Evolutionary conservation across 2,113 vertebrate species (phyloP).

Genomic region (Podarcis raffonei): DNA sequence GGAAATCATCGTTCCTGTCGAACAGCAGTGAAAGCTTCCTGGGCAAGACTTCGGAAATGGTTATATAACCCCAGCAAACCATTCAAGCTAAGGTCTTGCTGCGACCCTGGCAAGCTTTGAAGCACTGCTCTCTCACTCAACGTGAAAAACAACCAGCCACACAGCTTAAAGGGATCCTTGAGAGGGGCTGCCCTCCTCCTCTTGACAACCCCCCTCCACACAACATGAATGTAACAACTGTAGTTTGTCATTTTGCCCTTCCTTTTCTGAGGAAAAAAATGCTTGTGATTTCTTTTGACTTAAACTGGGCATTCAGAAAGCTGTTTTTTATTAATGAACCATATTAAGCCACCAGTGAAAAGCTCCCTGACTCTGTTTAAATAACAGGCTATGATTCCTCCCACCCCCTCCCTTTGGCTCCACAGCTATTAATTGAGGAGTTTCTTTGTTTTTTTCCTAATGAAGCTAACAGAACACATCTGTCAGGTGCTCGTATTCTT

Average conservation of each 20-base stretch:
- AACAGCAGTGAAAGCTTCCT: conserved; percentile 48
- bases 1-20: conserved; percentile 57
- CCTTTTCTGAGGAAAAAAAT: conserved; percentile 70
- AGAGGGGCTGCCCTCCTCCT: conserved; percentile 61
- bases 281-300: conserved; percentile 86
- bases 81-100: conserved; percentile 34
- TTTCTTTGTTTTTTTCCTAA: conserved; percentile 93
- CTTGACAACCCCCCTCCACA: neutral
- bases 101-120: conserved; percentile 43
- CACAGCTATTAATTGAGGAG: conserved; percentile 87
- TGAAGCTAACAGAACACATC: conserved; percentile 93
- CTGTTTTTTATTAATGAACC: conserved; percentile 87
- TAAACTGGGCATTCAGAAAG: conserved; percentile 86
- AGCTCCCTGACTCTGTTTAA: conserved; percentile 88
- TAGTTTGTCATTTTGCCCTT: conserved; percentile 81
- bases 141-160: conserved; percentile 60
- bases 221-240: conserved; percentile 73
- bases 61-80: conserved; percentile 39
- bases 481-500: conserved; percentile 89
- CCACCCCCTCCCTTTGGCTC: conserved; percentile 80
- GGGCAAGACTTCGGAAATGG: conserved; percentile 47
- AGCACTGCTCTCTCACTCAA: conserved; percentile 53
- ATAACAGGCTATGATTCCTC: conserved; percentile 88
- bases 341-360: conserved; percentile 86
- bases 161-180: conserved; percentile 61